Conservation (phyloP, 2,797 vertebrate species). For the Pantherophis vulpinus region DNA sequence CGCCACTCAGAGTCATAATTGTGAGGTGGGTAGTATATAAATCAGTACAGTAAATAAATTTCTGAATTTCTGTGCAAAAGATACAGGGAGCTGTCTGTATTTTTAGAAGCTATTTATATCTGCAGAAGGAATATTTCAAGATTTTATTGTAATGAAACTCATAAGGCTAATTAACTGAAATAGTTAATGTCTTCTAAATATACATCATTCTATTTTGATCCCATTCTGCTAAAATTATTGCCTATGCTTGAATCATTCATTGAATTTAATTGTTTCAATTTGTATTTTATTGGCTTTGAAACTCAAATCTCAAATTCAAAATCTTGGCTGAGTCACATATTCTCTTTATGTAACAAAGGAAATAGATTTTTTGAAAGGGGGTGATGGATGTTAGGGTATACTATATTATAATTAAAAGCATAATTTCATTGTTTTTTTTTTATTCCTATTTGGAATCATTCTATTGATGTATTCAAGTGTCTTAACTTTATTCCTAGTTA, state of each 20-base stretch:
- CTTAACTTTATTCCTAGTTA: not conserved
- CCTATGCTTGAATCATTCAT: not conserved
- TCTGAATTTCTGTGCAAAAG: not conserved
- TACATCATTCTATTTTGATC: not conserved
- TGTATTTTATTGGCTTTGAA: not conserved
- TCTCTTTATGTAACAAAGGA: not conserved
- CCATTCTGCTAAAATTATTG: not conserved
- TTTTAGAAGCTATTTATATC: not conserved
- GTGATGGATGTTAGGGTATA: not conserved
- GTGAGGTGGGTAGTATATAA: not conserved
- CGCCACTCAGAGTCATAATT: not conserved
- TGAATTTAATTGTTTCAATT: not conserved
- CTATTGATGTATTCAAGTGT: not conserved
- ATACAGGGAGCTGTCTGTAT: not conserved
- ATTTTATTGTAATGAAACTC: not conserved
- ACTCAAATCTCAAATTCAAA: not conserved
- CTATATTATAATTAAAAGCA: not conserved
- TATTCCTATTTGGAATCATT: not conserved
- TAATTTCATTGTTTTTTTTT: not conserved
- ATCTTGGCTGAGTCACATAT: not conserved
- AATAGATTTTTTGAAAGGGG: not conserved
- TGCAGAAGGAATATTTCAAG: not conserved
- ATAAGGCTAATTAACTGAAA: not conserved
- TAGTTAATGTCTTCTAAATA: not conserved
- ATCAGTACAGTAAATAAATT: not conserved